Evolutionary conservation across 2,888 invertebrate species (phyloP), one percentile per base, ranked within the genome.

Genomic region (Standfussiana lucernea): DNA sequence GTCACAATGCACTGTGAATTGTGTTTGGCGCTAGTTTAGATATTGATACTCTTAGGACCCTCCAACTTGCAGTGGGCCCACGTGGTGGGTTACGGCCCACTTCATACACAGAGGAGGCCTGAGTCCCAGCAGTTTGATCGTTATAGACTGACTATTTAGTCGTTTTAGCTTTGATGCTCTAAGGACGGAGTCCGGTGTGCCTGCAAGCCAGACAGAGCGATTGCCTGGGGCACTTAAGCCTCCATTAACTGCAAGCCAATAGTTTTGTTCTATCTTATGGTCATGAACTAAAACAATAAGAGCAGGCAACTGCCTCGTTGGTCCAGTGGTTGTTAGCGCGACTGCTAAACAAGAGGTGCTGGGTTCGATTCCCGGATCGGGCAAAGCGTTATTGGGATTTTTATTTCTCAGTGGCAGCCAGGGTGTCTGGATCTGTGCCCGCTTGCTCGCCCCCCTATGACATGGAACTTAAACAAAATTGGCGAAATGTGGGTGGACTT

Each of bases 1-100:
- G 72, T 82, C 77, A 82, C 37, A 11, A 24, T 40, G 42, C 32
- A 40, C 53, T 42, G 6, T 18, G 42, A 11, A 40, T 50, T 21
- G 21, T 66, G 56, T 28, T 32, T 18, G 28, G 18, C 35, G 24
- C 28, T 37, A 8, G 15, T 42, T 59, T 50, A 15, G 47, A 64
- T 13, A 64, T 37, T 65, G 35, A 42, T 42, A 75, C 10, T 1
- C 47, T 75, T n/a, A 8, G 35, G 4, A 35, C 21, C 15, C 13
- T 5, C 11, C 3, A n/a, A 50, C 50, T 4, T 11, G n/a, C n/a
- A 50, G 1, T 2, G 4, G 11, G 11, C 21, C 47, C 15, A 1
- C 21, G 7, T 47, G 47, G 42, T 45, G 42, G 42, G 42, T 45
- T 45, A 45, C 15, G 7, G 21, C 7, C 21, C 21, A 11, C 24